phyloP scores from a whole-genome alignment of 2,113 vertebrate species.

The Spheniscus mendiculus region DNA sequence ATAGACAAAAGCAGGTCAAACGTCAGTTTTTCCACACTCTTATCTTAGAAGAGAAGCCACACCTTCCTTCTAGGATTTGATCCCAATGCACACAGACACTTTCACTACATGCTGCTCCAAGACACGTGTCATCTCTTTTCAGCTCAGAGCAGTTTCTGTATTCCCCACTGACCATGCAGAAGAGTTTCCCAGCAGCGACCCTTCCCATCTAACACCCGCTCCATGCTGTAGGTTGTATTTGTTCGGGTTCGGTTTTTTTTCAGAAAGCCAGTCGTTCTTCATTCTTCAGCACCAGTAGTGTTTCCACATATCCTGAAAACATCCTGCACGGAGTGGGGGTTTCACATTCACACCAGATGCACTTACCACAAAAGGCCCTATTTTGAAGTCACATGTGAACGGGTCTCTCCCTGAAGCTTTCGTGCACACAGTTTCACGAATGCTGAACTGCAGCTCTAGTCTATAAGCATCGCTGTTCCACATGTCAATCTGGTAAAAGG shows the following conservation, averaged over 20 bases:
- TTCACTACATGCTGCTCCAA: neutral
- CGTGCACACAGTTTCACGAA: conserved; percentile 59
- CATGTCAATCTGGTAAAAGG: conserved; percentile 25
- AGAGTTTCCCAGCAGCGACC: neutral
- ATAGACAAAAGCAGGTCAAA: neutral
- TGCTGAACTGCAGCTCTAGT: conserved; percentile 57
- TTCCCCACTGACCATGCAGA: neutral
- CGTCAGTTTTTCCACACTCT: neutral
- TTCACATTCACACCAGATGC: neutral
- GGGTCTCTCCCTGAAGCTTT: conserved; percentile 42
- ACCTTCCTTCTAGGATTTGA: neutral
- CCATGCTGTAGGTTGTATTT: neutral
- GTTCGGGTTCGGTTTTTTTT: neutral
- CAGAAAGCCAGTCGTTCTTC: neutral
- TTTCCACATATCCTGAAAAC: neutral
- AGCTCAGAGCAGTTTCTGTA: neutral
- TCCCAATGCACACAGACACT: neutral
- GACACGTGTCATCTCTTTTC: neutral
- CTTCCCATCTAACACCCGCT: neutral
- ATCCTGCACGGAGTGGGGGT: fast-evolving
- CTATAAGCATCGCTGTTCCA: neutral
- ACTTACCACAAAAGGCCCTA: conserved; percentile 46
- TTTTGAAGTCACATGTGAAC: conserved; percentile 33
- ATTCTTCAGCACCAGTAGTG: neutral
- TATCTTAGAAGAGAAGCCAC: neutral